Base-by-base conservation (phyloP, 2,888 invertebrate species). In the Heterodera filipjevi region DNA sequence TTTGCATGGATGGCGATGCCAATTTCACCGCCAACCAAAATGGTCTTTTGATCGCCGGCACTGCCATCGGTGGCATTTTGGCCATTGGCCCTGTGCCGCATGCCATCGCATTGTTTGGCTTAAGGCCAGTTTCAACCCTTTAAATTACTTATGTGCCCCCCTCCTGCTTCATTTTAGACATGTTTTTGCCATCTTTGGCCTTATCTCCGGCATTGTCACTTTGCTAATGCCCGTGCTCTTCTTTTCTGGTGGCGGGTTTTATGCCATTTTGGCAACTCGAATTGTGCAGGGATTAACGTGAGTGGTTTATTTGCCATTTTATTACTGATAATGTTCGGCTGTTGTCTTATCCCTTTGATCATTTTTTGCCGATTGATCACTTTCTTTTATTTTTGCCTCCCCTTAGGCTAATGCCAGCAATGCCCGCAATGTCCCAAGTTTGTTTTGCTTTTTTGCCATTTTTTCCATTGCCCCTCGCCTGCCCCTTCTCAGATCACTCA, bases 1-100 rank as follows among this genome's bases (percentile, higher is more conserved):
- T 77, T 74, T 77, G 77, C 19, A 77, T 70, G 71, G 39, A 77
- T 30, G 1, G 35, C 30, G 33, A 77, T 80, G 79, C 70, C n/a
- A 70, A 77, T 32, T 70, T 70, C 53, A 68, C 71, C 39, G 46
- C 77, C 12, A 44, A 30, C 2, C 16, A 77, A 30, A 66, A 19
- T 30, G 77, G 77, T 30, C 16, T 68, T 44, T 33, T 77, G 46
- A 44, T 77, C 32, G 44, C 77, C 30, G 77, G 70, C 39, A 71
- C 71, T 5, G 77, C 77, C 49, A 77, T 77, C 71, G 77, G 77
- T 10, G 77, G 77, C 59, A 77, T 77, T 53, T 19, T 66, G 32
- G 77, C 70, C 30, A 39, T 77, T n/a, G 46, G 68, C 22, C 70
- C 35, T 2, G 59, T 71, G 32, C 77, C 77, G n/a, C 49, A 53